These are phyloP conservation scores for Acronicta leporina DNA, from an alignment of 2,888 invertebrate genomes.

Conservation along the genomic window DNA sequence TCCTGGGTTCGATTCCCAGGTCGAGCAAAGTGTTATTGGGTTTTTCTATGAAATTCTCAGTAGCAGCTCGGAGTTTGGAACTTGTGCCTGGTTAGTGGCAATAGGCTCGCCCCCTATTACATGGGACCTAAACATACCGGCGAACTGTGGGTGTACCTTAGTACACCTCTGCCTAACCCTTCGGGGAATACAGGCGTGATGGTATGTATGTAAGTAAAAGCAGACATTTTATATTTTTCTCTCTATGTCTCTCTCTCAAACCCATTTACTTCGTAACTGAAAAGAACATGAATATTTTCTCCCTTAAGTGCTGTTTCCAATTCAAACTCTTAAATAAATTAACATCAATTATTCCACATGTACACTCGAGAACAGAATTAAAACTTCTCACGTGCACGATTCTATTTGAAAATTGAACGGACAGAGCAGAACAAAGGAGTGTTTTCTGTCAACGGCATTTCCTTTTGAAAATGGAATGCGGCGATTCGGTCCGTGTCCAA, in stretches of 20 bases:
- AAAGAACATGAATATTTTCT: slow-evolving; percentile 31
- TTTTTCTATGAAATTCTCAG: too few species aligned
- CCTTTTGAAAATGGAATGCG: slow-evolving; percentile 81
- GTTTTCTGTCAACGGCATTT: slow-evolving; percentile 82
- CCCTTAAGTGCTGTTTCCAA: slow-evolving; percentile 41
- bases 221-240: slow-evolving; percentile 7
- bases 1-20: too few species aligned
- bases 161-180: too few species aligned
- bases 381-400: slow-evolving; percentile 67
- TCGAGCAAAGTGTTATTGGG: too few species aligned
- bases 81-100: too few species aligned
- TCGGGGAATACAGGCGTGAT: too few species aligned
- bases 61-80: too few species aligned
- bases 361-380: slow-evolving; percentile 60
- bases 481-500: slow-evolving; percentile 69
- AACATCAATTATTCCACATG: slow-evolving; percentile 62
- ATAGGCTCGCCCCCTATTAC: too few species aligned
- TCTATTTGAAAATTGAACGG: slow-evolving; percentile 73
- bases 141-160: too few species aligned
- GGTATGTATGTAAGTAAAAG: too few species aligned
- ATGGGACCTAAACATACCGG: too few species aligned
- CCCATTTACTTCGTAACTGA: slow-evolving; percentile 20
- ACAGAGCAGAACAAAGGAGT: slow-evolving; percentile 80
- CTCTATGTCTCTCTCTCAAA: not conserved
- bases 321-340: slow-evolving; percentile 60